Percentiles rank a stretch among this genome's conserved stretches.
phyloP scores from a whole-genome alignment of 1,140 invertebrate genomes.

The Rhizoglyphus robini region DNA sequence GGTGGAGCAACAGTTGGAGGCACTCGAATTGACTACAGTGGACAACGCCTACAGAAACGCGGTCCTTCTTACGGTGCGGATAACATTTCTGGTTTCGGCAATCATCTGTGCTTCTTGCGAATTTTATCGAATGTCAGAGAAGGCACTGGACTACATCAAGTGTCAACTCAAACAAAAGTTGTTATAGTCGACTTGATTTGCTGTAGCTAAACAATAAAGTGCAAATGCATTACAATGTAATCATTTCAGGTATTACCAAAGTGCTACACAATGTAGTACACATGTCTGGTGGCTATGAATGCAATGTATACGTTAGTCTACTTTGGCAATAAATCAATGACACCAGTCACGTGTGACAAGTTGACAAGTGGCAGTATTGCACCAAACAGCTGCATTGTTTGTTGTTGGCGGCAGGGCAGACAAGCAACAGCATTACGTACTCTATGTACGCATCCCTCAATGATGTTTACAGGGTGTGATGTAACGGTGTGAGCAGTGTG shows the following conservation, averaged over 20 bases:
- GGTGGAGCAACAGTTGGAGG: constrained; percentile 17
- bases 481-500: background rate
- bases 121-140: constrained; percentile 8
- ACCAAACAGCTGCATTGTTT: too few species aligned
- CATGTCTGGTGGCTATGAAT: too few species aligned
- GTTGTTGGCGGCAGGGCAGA: background rate
- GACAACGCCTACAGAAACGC: background rate
- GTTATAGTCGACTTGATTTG: background rate
- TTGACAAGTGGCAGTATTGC: too few species aligned
- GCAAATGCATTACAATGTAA: background rate
- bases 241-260: too few species aligned
- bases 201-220: background rate
- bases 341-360: too few species aligned
- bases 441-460: background rate
- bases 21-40: background rate
- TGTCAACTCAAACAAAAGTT: background rate
- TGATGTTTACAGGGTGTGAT: background rate
- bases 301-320: too few species aligned
- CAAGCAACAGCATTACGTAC: background rate
- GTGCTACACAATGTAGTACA: too few species aligned
- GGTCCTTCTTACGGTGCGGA: background rate
- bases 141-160: background rate
- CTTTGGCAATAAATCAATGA: too few species aligned
- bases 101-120: constrained; percentile 10
- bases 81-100: constrained; percentile 13